Evolutionary conservation across 1,140 invertebrate genomes (phyloP), one percentile per base, ranked within the genome.

Genomic region (Pseudomyrmex flavicornis): DNA sequence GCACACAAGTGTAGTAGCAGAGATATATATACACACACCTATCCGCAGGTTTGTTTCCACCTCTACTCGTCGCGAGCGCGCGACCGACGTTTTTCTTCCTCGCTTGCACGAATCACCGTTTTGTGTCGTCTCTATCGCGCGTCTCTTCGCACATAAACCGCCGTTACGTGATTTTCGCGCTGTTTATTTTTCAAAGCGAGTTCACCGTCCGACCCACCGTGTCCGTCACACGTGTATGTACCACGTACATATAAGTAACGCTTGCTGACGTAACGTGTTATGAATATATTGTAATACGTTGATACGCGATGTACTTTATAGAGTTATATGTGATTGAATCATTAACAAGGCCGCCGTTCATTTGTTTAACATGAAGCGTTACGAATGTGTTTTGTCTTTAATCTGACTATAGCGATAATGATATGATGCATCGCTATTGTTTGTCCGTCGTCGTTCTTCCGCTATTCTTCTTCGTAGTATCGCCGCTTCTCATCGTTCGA

Each of bases 131-230:
- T 9, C 9, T 48, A 3, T 46, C 44, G 17, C 63, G 17, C 15
- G n/a, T 17, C 44, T 44, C 50, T 13, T 46, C 20, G 10, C 13
- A 66, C 17, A 10, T 35, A 35, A 35, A 9, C 46, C 62, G 20
- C 15, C 15, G 17, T 7, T 17, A 26, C n/a, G 35, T 20, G 22
- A 44, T 65, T 44, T 68, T 56, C 50, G n/a, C 48, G n/a, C 50
- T 77, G 74, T 77, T 77, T 77, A 35, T 77, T 77, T 77, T 76
- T 66, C 4, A 76, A 54, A 44, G 48, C 59, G 22, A 20, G 26
- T 5, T 13, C 48, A 13, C 26, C 54, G 59, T 26, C 15, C 17
- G 17, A 35, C 35, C 13, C 26, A 26, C 26, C 26, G 26, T 26
- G 26, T 26, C 26, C 22, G 44, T 74, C 22, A 26, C 44, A 22